These are phyloP conservation scores for Arrhopalites spinosus DNA, from an alignment of 2,888 invertebrate species.

Conservation along the genomic window DNA sequence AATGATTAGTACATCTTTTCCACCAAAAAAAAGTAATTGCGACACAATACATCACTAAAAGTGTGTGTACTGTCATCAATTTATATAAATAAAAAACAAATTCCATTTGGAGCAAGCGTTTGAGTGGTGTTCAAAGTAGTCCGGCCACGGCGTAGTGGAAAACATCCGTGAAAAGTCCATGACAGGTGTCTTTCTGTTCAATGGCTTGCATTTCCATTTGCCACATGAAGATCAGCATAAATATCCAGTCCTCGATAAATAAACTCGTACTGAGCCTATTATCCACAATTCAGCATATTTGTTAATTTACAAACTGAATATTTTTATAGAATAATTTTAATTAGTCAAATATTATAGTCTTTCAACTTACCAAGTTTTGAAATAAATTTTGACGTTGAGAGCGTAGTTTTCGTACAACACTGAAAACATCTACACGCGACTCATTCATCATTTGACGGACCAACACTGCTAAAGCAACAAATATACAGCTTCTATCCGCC, in stretches of 20 bases:
- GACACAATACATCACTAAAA: too few species aligned
- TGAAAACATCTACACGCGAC: constrained; percentile 83
- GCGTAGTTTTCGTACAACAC: constrained; percentile 79
- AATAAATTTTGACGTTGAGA: constrained; percentile 83
- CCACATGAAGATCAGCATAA: constrained; percentile 78
- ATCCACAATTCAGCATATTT: constrained; percentile 31
- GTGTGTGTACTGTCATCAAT: too few species aligned
- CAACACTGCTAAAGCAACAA: constrained; percentile 83
- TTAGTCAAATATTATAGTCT: not conserved
- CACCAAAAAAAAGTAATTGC: too few species aligned
- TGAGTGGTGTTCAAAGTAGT: too few species aligned
- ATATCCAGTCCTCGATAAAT: constrained; percentile 88
- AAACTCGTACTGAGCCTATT: constrained; percentile 88
- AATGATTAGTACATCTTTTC: too few species aligned
- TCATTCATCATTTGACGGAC: constrained; percentile 83
- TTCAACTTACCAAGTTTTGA: constrained; percentile 77
- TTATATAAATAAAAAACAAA: too few species aligned
- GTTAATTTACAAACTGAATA: not conserved
- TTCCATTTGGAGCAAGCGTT: too few species aligned
- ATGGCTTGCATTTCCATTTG: constrained; percentile 55
- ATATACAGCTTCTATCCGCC: constrained; percentile 86
- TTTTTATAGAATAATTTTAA: not conserved
- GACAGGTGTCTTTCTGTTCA: constrained; percentile 39
- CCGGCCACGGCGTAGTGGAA: constrained; percentile 24
- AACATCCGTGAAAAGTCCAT: constrained; percentile 37